A percentile compares a stretch with the other conserved stretches of the same genome.
These are phyloP conservation scores for Leptinotarsa haldemani DNA, from an alignment of 2,888 invertebrate species.

Conservation along the genomic window DNA sequence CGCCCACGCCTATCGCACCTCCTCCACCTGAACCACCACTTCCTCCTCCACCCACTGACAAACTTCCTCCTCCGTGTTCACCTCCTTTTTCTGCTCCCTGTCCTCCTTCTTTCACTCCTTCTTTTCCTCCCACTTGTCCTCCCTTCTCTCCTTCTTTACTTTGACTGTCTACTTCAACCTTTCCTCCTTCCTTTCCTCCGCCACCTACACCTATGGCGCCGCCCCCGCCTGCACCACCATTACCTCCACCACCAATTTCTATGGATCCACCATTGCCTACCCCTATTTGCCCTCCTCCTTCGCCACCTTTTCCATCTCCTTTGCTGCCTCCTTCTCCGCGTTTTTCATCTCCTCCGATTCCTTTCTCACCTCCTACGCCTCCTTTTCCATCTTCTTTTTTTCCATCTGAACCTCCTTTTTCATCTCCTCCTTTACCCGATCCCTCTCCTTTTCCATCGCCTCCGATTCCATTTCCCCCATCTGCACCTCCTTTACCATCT, in stretches of 20 bases:
- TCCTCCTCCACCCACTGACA: constrained; percentile 8
- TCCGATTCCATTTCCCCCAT: too few relatives aligned
- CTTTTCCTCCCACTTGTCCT: constrained; percentile 16
- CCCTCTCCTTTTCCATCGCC: too few relatives aligned
- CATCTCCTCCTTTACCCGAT: too few relatives aligned
- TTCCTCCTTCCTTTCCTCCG: neutral
- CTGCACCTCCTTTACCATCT: too few relatives aligned
- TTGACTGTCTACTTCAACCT: neutral
- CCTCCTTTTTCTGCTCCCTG: constrained; percentile 8
- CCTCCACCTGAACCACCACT: constrained; percentile 20
- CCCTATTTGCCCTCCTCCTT: neutral
- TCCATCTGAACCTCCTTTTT: too few relatives aligned
- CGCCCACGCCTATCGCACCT: constrained; percentile 16
- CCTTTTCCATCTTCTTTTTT: too few relatives aligned
- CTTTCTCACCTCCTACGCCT: too few relatives aligned
- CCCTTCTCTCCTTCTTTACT: neutral
- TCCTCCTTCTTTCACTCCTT: neutral
- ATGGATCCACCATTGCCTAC: constrained; percentile 23
- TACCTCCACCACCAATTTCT: constrained; percentile 9
- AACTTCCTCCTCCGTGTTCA: constrained; percentile 16
- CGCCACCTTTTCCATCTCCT: constrained; percentile 16
- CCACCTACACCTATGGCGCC: constrained; percentile 4
- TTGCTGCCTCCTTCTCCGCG: constrained; percentile 21
- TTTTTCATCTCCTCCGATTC: neutral
- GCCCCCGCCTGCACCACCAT: neutral